phyloP scores from a whole-genome alignment of 2,113 vertebrate genomes.

The Camarhynchus parvulus region DNA sequence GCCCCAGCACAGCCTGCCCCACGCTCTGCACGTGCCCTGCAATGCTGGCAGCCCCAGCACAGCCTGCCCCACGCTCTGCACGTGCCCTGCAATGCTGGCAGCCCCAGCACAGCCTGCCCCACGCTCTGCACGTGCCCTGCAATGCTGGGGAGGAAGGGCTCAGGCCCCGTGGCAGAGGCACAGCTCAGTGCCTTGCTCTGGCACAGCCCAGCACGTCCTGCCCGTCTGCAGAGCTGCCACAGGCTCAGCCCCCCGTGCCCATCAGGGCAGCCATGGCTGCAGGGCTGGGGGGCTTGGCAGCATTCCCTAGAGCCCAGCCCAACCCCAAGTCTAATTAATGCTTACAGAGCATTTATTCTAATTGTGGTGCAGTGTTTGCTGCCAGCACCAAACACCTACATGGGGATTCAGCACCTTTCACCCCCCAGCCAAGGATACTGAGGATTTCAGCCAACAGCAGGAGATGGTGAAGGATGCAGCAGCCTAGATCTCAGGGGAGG shows the following conservation, averaged over 20 bases:
- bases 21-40: neutral
- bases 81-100: neutral
- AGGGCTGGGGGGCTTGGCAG: neutral
- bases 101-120: neutral
- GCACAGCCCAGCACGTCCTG: accelerated
- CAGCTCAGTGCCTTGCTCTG: neutral
- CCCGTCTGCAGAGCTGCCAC: neutral
- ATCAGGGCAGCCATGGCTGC: accelerated
- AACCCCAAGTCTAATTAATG: neutral
- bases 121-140: neutral
- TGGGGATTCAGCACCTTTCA: accelerated
- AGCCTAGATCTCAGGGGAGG: neutral
- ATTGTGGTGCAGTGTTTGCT: neutral
- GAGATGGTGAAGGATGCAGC: accelerated
- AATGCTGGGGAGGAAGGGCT: neutral
- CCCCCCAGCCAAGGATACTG: neutral
- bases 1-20: neutral
- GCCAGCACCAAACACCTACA: accelerated
- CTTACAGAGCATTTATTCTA: neutral
- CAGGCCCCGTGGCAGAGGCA: accelerated
- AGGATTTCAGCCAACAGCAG: neutral
- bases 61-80: neutral
- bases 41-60: neutral
- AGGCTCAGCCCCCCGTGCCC: accelerated
- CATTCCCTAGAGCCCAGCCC: neutral